These are phyloP conservation scores for Diadumene lineata DNA, from an alignment of 92 coral and sea anemone species.

Conservation along the genomic window DNA sequence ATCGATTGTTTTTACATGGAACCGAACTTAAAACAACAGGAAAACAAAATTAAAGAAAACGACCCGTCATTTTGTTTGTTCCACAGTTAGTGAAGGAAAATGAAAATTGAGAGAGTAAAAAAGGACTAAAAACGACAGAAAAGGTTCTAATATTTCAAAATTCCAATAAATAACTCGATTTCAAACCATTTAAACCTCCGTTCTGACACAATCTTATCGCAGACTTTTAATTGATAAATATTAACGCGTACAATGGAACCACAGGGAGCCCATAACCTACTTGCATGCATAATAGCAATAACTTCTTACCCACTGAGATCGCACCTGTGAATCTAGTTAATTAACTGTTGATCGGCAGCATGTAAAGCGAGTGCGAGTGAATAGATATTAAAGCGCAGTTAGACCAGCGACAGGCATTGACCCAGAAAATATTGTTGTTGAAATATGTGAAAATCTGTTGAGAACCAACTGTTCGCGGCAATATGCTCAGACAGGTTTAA, in stretches of 20 bases:
- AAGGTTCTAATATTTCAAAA: background rate
- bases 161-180: background rate
- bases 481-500: background rate
- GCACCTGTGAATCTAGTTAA: slow-evolving; percentile 9
- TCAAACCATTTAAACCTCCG: background rate
- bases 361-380: background rate
- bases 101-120: too few species aligned
- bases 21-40: too few species aligned
- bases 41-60: too few species aligned
- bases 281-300: slow-evolving; percentile 4
- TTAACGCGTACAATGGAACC: background rate
- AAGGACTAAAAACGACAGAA: too few species aligned
- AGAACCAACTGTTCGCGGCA: background rate
- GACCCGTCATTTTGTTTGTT: too few species aligned
- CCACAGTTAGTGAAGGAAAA: too few species aligned
- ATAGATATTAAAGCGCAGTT: background rate
- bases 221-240: background rate
- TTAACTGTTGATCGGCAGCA: slow-evolving; percentile 7
- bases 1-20: too few species aligned
- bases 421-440: background rate
- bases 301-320: background rate
- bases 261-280: slow-evolving; percentile 12
- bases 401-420: background rate
- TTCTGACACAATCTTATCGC: background rate
- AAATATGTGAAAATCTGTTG: background rate